A percentile compares a stretch with the other conserved stretches of the same genome.
Evolutionary conservation across 2,113 vertebrate genomes (phyloP).

Genomic region (Aptenodytes patagonicus): DNA sequence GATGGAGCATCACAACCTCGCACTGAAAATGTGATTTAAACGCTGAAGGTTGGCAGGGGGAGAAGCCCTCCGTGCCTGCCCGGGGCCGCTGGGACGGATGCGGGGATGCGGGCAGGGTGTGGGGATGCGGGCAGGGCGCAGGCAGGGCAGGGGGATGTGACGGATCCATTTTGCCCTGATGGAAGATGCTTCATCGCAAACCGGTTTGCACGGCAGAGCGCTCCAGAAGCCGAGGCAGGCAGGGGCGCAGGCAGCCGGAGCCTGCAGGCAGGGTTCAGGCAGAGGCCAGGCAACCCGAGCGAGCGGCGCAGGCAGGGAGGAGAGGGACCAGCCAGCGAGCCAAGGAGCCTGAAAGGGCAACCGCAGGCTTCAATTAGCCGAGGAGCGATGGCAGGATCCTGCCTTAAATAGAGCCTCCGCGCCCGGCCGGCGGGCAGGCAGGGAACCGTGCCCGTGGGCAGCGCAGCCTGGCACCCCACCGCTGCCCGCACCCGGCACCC

Average conservation of each 20-base stretch:
- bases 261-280: conserved; percentile 31
- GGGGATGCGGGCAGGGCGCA: neutral
- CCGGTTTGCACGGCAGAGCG: neutral
- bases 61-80: neutral
- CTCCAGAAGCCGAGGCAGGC: neutral
- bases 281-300: neutral
- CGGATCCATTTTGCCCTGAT: neutral
- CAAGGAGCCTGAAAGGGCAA: neutral
- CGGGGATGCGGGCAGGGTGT: neutral
- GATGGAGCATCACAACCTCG: neutral
- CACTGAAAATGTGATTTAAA: neutral
- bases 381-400: neutral
- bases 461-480: neutral
- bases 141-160: neutral
- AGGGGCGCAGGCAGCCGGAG: neutral
- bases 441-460: neutral
- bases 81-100: neutral
- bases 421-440: neutral
- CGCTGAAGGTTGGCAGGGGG: neutral
- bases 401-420: conserved; percentile 16
- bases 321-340: neutral
- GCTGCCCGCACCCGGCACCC: neutral
- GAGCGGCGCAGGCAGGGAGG: neutral
- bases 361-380: conserved; percentile 33
- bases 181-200: neutral